phyloP scores from a whole-genome alignment of 2,113 vertebrate genomes.

The Tragelaphus imberbis region DNA sequence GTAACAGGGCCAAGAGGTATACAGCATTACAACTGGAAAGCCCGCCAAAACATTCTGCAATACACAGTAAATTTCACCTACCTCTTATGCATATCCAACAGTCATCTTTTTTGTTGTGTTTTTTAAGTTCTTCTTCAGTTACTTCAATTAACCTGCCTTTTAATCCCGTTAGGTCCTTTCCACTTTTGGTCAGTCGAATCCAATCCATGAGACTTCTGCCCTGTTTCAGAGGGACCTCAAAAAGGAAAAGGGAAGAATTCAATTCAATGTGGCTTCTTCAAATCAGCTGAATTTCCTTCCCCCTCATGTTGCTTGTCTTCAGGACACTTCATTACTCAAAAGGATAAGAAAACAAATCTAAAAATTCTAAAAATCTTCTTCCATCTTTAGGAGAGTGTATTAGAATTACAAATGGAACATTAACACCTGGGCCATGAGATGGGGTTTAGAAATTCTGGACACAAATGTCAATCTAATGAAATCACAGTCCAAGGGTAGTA shows the following conservation, averaged over 20 bases:
- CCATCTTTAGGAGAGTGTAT: not conserved
- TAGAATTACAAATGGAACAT: not conserved
- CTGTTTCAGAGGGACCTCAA: conserved; percentile 92
- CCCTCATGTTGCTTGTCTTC: not conserved
- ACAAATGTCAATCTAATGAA: not conserved
- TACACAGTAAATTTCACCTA: conserved; percentile 64
- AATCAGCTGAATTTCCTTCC: not conserved
- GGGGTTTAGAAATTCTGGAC: not conserved
- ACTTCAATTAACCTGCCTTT: conserved; percentile 92
- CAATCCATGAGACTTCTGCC: conserved; percentile 99
- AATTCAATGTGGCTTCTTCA: not conserved
- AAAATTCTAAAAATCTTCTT: not conserved
- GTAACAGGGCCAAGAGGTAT: not conserved
- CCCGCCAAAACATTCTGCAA: not conserved
- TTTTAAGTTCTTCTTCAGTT: conserved; percentile 90
- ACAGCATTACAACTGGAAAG: not conserved
- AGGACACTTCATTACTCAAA: not conserved
- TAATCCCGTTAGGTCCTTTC: conserved; percentile 91
- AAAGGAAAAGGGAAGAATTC: conserved; percentile 35
- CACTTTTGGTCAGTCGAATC: conserved; percentile 94
- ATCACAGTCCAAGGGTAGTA: not conserved
- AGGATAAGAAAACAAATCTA: not conserved
- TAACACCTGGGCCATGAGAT: not conserved
- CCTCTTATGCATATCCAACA: conserved; percentile 99
- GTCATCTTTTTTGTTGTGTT: conserved; percentile 90